Evolutionary conservation across 2,797 vertebrate genomes (phyloP).

Genomic region (Mormyrops boulengeri): DNA sequence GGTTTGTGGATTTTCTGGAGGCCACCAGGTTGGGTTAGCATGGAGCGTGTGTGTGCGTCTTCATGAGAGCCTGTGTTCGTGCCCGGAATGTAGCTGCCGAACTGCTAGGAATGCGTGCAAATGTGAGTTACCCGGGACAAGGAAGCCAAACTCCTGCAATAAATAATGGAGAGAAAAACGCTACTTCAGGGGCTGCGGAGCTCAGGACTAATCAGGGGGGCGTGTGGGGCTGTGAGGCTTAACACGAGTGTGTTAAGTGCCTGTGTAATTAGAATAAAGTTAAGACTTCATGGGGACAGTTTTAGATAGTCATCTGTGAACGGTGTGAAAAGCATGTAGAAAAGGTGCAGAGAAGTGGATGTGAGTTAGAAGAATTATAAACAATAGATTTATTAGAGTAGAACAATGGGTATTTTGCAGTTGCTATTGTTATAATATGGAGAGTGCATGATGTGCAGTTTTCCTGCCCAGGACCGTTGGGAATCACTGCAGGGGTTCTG

Average conservation of each 20-base stretch:
- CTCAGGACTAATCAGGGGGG: neutral
- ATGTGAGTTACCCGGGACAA: neutral
- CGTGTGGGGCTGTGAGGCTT: neutral
- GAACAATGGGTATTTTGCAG: neutral
- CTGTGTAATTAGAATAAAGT: neutral
- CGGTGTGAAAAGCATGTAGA: neutral
- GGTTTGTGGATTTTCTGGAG: neutral
- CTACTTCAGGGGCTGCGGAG: neutral
- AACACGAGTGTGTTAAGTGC: neutral
- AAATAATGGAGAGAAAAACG: neutral
- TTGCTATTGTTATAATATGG: neutral
- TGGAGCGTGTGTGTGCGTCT: conserved; percentile 3
- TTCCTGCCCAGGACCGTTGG: neutral
- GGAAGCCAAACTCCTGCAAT: neutral
- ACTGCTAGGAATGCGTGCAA: neutral
- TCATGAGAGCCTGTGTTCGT: neutral
- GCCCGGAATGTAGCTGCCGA: neutral
- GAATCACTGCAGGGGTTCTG: neutral
- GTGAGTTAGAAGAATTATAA: neutral
- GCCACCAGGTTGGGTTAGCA: neutral
- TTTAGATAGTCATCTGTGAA: neutral
- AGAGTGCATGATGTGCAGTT: neutral
- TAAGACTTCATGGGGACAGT: neutral
- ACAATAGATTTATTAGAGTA: neutral
- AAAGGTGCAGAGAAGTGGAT: neutral